These are phyloP conservation scores for Amphiprion clarkii DNA, from an alignment of 2,797 vertebrate species.

Conservation along the genomic window DNA sequence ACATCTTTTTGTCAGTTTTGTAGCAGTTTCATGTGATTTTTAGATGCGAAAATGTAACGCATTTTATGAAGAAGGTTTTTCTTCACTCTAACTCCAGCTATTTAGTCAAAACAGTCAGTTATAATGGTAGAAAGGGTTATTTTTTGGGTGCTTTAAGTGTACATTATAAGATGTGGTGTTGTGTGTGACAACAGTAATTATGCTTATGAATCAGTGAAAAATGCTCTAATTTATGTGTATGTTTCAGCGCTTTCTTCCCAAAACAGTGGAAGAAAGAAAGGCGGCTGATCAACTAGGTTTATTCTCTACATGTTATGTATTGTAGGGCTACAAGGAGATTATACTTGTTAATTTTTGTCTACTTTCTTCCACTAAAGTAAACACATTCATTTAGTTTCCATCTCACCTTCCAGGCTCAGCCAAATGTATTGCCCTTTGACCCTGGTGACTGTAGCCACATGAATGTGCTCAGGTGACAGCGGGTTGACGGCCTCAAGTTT, in stretches of 20 bases:
- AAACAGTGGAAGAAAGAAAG: background rate
- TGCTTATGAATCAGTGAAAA: too few species aligned
- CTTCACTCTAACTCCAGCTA: background rate
- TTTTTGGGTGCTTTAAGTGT: background rate
- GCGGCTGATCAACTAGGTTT: background rate
- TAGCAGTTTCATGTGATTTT: background rate
- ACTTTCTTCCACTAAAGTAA: background rate
- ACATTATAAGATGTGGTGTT: background rate
- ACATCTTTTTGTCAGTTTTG: too few species aligned
- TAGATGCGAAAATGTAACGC: background rate
- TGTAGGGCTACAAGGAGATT: background rate
- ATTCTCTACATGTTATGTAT: background rate
- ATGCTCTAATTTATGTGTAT: background rate
- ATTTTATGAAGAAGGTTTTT: too few species aligned
- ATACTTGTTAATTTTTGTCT: background rate
- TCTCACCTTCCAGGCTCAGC: constrained; percentile 95
- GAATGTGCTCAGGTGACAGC: constrained; percentile 92
- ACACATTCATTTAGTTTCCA: constrained; percentile 8
- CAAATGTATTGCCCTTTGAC: constrained; percentile 94
- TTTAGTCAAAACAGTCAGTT: background rate
- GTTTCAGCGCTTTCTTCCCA: background rate
- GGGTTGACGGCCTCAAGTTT: constrained; percentile 98
- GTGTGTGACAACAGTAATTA: background rate
- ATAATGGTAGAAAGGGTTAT: too few species aligned
- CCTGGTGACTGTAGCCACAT: constrained; percentile 91